Conservation (phyloP, 1,140 invertebrate genomes). For the Paralvinella palmiformis region DNA sequence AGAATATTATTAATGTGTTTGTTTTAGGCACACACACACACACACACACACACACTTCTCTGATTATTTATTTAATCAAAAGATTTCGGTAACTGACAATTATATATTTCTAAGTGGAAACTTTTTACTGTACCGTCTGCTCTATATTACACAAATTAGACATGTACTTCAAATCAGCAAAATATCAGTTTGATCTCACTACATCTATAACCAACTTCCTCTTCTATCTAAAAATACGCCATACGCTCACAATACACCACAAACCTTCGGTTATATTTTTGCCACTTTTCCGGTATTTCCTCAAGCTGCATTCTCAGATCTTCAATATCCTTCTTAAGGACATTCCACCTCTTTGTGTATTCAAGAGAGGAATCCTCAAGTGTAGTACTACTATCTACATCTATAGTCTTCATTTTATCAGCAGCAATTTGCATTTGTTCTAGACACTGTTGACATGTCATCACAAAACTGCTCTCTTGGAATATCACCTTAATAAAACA, state of each 20-base stretch:
- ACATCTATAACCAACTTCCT: too few relatives aligned
- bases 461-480: slow-evolving; percentile 59
- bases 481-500: slow-evolving; percentile 58
- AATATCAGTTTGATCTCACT: too few relatives aligned
- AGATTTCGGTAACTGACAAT: too few relatives aligned
- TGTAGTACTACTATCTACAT: slow-evolving; percentile 60
- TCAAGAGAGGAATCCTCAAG: slow-evolving; percentile 55
- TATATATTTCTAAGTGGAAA: too few relatives aligned
- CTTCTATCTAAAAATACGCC: too few relatives aligned
- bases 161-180: too few relatives aligned
- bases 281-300: slow-evolving; percentile 84
- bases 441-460: slow-evolving; percentile 67
- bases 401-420: slow-evolving; percentile 53
- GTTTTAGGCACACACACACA: slow-evolving; percentile 8
- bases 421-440: slow-evolving; percentile 68
- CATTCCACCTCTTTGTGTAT: slow-evolving; percentile 68
- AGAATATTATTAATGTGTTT: slow-evolving; percentile 5
- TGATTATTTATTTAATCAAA: too few relatives aligned
- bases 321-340: slow-evolving; percentile 64
- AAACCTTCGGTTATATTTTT: slow-evolving; percentile 71
- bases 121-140: too few relatives aligned
- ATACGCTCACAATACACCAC: too few relatives aligned
- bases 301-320: slow-evolving; percentile 69
- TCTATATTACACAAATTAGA: too few relatives aligned
- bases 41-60: background rate